Conservation (phyloP, 2,888 invertebrate species). For the Lasiommata megera region DNA sequence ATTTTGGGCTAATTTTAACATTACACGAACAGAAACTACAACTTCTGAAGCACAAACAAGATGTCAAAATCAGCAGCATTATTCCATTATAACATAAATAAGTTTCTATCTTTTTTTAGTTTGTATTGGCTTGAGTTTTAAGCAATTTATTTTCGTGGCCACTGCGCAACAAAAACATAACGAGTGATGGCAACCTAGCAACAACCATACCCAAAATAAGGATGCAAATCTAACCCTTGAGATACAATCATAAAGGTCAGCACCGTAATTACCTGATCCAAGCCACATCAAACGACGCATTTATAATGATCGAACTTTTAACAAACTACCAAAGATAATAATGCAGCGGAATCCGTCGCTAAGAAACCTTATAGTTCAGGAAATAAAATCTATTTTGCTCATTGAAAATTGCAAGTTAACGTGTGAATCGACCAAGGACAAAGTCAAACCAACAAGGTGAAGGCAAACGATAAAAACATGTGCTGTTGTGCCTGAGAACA, state of each 20-base stretch:
- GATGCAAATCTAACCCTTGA: conserved; percentile 16
- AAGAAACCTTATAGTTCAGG: conserved; percentile 33
- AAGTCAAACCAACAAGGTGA: conserved; percentile 60
- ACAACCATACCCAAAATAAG: neutral
- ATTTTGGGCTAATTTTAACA: too few relatives aligned
- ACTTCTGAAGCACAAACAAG: too few relatives aligned
- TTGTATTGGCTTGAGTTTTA: too few relatives aligned
- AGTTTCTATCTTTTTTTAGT: too few relatives aligned
- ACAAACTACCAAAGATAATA: conserved; percentile 18
- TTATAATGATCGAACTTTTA: conserved; percentile 31
- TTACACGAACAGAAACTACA: too few relatives aligned
- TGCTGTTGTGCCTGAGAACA: conserved; percentile 13
- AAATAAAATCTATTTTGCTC: conserved; percentile 34
- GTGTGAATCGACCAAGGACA: conserved; percentile 58
- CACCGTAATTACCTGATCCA: conserved; percentile 9
- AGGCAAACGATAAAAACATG: conserved; percentile 53
- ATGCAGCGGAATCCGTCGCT: conserved; percentile 26
- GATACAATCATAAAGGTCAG: conserved; percentile 14
- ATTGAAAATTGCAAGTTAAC: conserved; percentile 32
- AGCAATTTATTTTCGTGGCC: neutral
- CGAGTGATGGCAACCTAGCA: neutral
- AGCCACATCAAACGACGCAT: conserved; percentile 16
- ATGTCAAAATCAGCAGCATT: too few relatives aligned
- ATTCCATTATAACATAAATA: too few relatives aligned
- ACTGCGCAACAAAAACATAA: neutral